A percentile compares a stretch with the other conserved stretches of the same genome.
Evolutionary conservation across 64 coral and sea anemone genomes (phyloP).

Genomic region (Porites lutea): DNA sequence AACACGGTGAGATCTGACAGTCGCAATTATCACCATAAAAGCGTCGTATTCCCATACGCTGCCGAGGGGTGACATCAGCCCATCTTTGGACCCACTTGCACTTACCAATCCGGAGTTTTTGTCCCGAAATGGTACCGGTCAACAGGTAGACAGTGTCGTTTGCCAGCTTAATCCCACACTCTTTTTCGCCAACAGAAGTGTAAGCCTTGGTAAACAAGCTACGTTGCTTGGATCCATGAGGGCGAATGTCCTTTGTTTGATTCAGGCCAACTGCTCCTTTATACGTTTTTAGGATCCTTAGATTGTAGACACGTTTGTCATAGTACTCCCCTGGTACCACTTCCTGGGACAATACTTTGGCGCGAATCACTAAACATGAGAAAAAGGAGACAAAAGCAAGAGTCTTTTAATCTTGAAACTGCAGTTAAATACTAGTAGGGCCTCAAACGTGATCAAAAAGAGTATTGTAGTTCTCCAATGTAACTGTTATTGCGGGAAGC

Average conservation of each 20-base stretch:
- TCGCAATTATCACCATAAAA: conserved; percentile 53
- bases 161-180: conserved; percentile 27
- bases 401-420: neutral
- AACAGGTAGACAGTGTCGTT: conserved; percentile 48
- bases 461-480: too few relatives aligned
- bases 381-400: neutral
- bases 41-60: conserved; percentile 47
- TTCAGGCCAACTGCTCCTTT: conserved; percentile 17
- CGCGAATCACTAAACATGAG: neutral
- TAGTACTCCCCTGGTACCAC: neutral
- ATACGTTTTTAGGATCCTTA: conserved; percentile 58
- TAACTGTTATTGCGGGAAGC: too few relatives aligned
- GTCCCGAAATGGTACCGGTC: neutral
- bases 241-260: conserved; percentile 1
- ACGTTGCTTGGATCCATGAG: conserved; percentile 22
- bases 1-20: conserved; percentile 43
- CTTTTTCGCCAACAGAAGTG: neutral
- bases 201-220: conserved; percentile 32
- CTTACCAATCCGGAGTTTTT: conserved; percentile 5
- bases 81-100: conserved; percentile 43
- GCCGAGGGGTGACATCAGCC: conserved; percentile 13
- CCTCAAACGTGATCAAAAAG: too few relatives aligned
- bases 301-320: neutral
- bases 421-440: too few relatives aligned
- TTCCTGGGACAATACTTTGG: conserved; percentile 20